Evolutionary conservation across 2,888 invertebrate species (phyloP).

Genomic region (Ophion obscuratus): DNA sequence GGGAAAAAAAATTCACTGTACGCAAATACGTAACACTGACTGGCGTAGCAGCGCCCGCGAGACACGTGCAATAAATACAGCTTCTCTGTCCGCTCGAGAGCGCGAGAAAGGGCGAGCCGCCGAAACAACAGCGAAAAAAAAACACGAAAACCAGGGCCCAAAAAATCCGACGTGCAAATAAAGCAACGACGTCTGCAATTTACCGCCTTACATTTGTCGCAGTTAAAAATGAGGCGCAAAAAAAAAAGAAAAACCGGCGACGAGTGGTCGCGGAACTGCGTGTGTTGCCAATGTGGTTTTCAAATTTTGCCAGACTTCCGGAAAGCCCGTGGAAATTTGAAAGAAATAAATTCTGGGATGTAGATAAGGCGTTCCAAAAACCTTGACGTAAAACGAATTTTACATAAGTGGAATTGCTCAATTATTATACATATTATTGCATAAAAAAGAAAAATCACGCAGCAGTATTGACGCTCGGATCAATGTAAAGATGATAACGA

Average conservation of each 20-base stretch:
- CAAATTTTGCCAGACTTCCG: too few relatives aligned
- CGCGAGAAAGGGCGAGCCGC: constrained; percentile 70
- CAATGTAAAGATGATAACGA: too few relatives aligned
- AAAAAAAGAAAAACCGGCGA: background rate
- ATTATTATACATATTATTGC: too few relatives aligned
- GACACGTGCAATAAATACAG: constrained; percentile 61
- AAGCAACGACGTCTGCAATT: constrained; percentile 79
- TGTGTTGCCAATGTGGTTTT: background rate
- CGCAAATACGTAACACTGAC: constrained; percentile 56
- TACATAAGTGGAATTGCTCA: too few relatives aligned
- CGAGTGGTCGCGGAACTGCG: background rate
- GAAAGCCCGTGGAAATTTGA: too few relatives aligned
- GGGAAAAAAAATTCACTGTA: background rate
- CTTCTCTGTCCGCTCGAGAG: constrained; percentile 64
- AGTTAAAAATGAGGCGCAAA: constrained; percentile 67
- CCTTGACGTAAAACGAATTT: too few relatives aligned
- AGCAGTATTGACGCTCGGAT: too few relatives aligned
- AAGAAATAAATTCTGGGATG: too few relatives aligned
- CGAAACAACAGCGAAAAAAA: background rate
- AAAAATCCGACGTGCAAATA: constrained; percentile 81
- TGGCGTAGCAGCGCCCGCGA: constrained; percentile 37
- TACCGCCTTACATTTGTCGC: constrained; percentile 79
- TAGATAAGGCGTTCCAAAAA: too few relatives aligned
- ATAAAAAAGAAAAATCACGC: too few relatives aligned
- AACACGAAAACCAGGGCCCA: background rate